Percentiles rank a stretch among this genome's conserved stretches.
Conservation (phyloP, 2,113 vertebrate genomes). For the Corynorhinus townsendii region DNA sequence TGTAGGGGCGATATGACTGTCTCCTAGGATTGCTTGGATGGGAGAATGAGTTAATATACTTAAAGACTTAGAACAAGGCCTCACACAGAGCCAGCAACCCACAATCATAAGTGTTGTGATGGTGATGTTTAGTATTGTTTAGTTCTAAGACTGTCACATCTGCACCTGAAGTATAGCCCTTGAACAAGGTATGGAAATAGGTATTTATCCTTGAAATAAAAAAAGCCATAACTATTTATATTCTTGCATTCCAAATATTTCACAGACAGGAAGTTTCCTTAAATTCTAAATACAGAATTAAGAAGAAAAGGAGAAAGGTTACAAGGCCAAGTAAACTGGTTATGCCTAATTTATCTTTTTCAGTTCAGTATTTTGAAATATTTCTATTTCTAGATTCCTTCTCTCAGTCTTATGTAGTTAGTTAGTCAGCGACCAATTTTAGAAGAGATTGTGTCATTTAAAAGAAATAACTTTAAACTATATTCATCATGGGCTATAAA, state of each 20-base stretch:
- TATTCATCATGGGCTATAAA: conserved; percentile 22
- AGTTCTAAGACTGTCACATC: conserved; percentile 27
- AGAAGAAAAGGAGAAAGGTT: conserved; percentile 15
- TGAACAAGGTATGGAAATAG: conserved; percentile 10
- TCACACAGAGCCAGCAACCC: not conserved
- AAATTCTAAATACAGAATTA: conserved; percentile 50
- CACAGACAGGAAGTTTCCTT: conserved; percentile 51
- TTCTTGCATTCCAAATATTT: conserved; percentile 1
- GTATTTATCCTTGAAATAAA: conserved; percentile 6
- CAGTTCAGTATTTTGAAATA: not conserved
- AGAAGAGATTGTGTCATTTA: conserved; percentile 23
- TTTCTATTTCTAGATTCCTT: conserved; percentile 28
- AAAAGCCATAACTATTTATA: conserved; percentile 29
- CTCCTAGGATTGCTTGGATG: not conserved
- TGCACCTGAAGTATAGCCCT: conserved; percentile 15
- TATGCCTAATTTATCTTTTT: conserved; percentile 31
- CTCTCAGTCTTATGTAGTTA: not conserved
- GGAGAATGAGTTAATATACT: not conserved
- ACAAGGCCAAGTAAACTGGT: not conserved
- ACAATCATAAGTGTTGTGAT: not conserved
- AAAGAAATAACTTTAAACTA: conserved; percentile 26
- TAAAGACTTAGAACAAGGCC: not conserved
- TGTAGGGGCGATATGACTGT: not conserved
- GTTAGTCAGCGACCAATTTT: conserved; percentile 51
- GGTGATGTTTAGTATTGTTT: not conserved